These are phyloP conservation scores for Eira barbara DNA, from an alignment of 2,113 vertebrate species.

Conservation along the genomic window DNA sequence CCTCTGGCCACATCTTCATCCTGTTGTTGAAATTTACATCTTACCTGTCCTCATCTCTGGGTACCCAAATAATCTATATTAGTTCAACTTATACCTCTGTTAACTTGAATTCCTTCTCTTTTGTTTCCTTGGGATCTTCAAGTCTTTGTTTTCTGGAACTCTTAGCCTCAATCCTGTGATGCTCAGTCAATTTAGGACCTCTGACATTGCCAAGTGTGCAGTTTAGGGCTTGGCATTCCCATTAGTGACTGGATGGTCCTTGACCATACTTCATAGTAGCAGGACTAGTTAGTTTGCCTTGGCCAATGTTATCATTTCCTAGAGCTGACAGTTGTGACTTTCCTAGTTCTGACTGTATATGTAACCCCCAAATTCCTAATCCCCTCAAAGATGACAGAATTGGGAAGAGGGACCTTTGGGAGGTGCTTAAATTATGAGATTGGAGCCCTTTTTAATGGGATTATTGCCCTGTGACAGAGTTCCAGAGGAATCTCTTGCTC, in stretches of 20 bases:
- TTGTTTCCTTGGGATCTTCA: neutral
- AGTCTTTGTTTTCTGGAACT: neutral
- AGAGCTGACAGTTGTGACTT: neutral
- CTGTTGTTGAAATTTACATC: neutral
- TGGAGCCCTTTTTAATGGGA: neutral
- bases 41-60: neutral
- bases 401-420: neutral
- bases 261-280: neutral
- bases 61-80: neutral
- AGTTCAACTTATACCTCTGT: neutral
- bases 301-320: neutral
- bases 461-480: neutral
- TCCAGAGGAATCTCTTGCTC: neutral
- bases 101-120: neutral
- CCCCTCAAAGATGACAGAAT: neutral
- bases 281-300: neutral
- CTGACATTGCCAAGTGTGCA: neutral
- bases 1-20: neutral
- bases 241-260: neutral
- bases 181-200: neutral
- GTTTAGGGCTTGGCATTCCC: neutral
- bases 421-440: neutral
- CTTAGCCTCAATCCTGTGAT: neutral
- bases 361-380: neutral
- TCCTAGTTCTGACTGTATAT: neutral